These are phyloP conservation scores for Oncopodura yosiiana DNA, from an alignment of 1,140 invertebrate species.

Conservation along the genomic window DNA sequence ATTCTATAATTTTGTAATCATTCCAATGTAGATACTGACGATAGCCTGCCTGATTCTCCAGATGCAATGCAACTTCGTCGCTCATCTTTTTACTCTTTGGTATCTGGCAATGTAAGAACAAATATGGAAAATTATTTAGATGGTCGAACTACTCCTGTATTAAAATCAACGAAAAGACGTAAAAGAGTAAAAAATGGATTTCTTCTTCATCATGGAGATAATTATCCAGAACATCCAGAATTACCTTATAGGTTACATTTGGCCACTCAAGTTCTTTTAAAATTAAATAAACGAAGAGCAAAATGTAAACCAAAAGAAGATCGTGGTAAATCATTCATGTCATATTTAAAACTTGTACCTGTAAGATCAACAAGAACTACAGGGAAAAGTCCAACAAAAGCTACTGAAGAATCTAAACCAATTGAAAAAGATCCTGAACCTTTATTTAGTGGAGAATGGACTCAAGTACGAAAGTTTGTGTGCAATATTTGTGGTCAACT, in stretches of 20 bases:
- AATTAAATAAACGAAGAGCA: slow-evolving; percentile 29
- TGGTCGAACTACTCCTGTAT: slow-evolving; percentile 19
- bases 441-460: slow-evolving; percentile 33
- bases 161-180: slow-evolving; percentile 7
- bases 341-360: slow-evolving; percentile 30
- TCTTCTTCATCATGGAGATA: slow-evolving; percentile 34
- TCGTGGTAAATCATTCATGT: slow-evolving; percentile 25
- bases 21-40: neutral
- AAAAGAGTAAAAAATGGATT: slow-evolving; percentile 29
- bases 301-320: slow-evolving; percentile 32
- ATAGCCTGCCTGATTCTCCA: neutral
- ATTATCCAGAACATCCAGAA: slow-evolving; percentile 33
- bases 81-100: slow-evolving; percentile 32
- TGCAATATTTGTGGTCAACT: slow-evolving; percentile 32
- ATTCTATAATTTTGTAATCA: slow-evolving; percentile 4
- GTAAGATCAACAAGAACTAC: too few species aligned
- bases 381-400: neutral
- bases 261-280: slow-evolving; percentile 33
- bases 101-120: slow-evolving; percentile 30
- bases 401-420: neutral
- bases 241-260: slow-evolving; percentile 27
- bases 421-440: slow-evolving; percentile 7
- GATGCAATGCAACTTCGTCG: too few species aligned
- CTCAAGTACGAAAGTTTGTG: slow-evolving; percentile 20
- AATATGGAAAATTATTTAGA: slow-evolving; percentile 34